Base-by-base conservation (phyloP, 64 coral and sea anemone species). In the Porites lutea region DNA sequence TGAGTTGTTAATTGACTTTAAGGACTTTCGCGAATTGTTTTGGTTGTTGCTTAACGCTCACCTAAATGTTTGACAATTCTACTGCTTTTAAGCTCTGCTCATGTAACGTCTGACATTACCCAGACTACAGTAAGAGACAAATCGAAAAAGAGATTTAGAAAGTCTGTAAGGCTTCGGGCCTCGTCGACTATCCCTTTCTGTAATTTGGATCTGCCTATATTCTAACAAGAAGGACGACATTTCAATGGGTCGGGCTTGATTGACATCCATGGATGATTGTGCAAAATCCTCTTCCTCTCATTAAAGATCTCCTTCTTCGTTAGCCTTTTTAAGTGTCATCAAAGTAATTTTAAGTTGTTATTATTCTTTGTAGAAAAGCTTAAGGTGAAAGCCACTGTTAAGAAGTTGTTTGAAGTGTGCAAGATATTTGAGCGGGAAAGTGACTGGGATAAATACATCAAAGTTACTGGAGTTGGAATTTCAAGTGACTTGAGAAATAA, bases 391-490 rank as follows among this genome's bases (percentile, higher is more conserved):
- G 59, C 52, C 20, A 72, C 73, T 19, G 85, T 93, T 3, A 93
- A 93, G 83, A 78, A 86, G 3, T 45, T 93, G 59, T 93, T 93
- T 50, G 73, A 64, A 7, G 71, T 69, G 59, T 87, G 82, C 91
- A 93, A 86, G 74, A 93, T 21, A 75, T 93, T 87, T 61, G 79
- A 73, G 18, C 60, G 70, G 3, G 91, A 93, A 20, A 79, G 60
- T 61, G 74, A 74, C 14, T 93, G 82, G 91, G 71, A 93, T 37
- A 92, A 83, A 53, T 92, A 84, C 18, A 13, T 84, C 2, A 47
- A 18, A 27, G 45, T 65, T 84, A 44, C 52, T 50, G 81, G 69
- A 68, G n/a, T 18, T 51, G 14, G 47, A 19, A 84, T 68, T 52
- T 37, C 62, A 52, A 68, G 3, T 84, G 62, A 84, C 8, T 12